These are phyloP conservation scores for Pseudobourletiella spinata DNA, from an alignment of 1,140 invertebrate species.

Conservation along the genomic window DNA sequence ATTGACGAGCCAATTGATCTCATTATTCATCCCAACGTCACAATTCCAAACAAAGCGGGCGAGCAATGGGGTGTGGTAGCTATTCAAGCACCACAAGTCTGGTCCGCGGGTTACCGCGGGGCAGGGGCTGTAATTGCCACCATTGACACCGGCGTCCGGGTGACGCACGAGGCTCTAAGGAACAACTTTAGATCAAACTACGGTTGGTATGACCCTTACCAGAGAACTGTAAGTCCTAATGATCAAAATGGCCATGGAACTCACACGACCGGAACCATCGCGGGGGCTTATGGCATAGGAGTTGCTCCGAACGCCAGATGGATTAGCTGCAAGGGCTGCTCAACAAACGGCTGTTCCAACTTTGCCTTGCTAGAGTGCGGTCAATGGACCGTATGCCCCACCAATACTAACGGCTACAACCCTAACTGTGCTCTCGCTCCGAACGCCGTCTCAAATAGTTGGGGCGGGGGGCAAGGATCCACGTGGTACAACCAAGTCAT, in stretches of 20 bases:
- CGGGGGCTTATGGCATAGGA: conserved; percentile 5
- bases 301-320: conserved; percentile 18
- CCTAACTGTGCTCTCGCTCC: conserved; percentile 13
- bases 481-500: conserved; percentile 11
- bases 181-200: not conserved
- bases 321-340: conserved; percentile 24
- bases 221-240: not conserved
- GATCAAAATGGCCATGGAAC: conserved; percentile 19
- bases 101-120: conserved; percentile 14
- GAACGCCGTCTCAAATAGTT: conserved; percentile 15
- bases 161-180: conserved; percentile 9
- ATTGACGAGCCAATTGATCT: not conserved
- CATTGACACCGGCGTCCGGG: conserved; percentile 24
- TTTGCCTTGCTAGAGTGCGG: not conserved
- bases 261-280: conserved; percentile 3
- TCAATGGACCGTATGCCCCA: conserved; percentile 19
- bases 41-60: not conserved
- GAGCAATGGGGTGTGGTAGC: conserved; percentile 20
- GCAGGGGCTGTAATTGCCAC: conserved; percentile 3
- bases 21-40: not conserved
- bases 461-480: conserved; percentile 12
- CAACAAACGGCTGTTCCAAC: conserved; percentile 1
- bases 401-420: not conserved
- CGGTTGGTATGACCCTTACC: conserved; percentile 10
- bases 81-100: conserved; percentile 16